Evolutionary conservation across 2,888 invertebrate species (phyloP), one percentile per base, ranked within the genome.

Genomic region (Microctonus hyperodae): DNA sequence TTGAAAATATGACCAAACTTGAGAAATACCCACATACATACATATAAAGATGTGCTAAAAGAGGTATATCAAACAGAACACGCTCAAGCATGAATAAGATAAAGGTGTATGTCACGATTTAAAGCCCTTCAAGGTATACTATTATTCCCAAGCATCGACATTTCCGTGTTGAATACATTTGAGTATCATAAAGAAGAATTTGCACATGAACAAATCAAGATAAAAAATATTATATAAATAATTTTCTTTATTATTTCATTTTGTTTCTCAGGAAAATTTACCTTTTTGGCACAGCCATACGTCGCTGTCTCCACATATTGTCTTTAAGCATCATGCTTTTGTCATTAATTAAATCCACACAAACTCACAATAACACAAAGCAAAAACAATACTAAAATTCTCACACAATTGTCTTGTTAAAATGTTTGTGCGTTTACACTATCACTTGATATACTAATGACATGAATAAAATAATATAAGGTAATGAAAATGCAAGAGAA

Each of bases 221-320:
- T 13, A 50, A 23, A 48, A 9, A 50, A 9, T 22, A 50, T 50
- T 13, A 9, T 13, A 50, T 50, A 10, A 1, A 50, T 23, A n/a
- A n/a, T n/a, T 51, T 25, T 25, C 11, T 51, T 11, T 7, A 5
- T 2, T 10, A 1, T 51, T 51, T 6, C 44, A 23, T 11, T 50
- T 57, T 13, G 10, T 22, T 31, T 16, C 20, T 7, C n/a, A 64
- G 28, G 40, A 62, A 59, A 59, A 73, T 78, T 74, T n/a, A 84
- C 84, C 84, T 84, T 73, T 84, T 84, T 7, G 84, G 83, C 64
- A 84, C 78, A 40, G 76, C 75, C 60, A 84, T 69, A 67, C 84
- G 79, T 60, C 84, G 77, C 69, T 83, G 82, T 57, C 83, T 74
- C 78, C 82, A 81, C 75, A 81, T 74, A 71, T 74, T 81, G 74